These are phyloP conservation scores for Astur gentilis DNA, from an alignment of 2,113 vertebrate species.

Conservation along the genomic window DNA sequence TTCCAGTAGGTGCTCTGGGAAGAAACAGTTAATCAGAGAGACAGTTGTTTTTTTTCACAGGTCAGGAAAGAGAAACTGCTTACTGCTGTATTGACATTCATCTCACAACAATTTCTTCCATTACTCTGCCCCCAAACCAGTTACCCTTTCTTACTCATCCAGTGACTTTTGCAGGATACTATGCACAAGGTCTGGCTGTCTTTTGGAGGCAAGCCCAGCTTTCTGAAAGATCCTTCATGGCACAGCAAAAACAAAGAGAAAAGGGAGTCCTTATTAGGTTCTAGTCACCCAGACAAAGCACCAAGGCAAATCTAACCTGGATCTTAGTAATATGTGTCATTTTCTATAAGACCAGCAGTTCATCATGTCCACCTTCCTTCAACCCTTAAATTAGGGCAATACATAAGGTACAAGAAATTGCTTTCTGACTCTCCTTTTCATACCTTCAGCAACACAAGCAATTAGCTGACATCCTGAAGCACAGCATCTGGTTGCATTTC, in stretches of 20 bases:
- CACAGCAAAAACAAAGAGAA: not conserved
- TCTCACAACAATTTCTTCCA: not conserved
- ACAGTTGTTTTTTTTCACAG: not conserved
- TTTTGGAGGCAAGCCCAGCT: not conserved
- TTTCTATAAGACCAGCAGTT: not conserved
- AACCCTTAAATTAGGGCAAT: not conserved
- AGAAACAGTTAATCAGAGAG: not conserved
- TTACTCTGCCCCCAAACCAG: not conserved
- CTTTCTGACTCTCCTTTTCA: not conserved
- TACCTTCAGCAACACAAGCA: not conserved
- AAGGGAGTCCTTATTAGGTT: not conserved
- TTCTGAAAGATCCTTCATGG: not conserved
- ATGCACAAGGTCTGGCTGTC: not conserved
- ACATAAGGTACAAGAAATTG: not conserved
- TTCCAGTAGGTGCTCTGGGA: not conserved
- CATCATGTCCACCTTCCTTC: not conserved
- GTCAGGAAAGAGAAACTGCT: not conserved
- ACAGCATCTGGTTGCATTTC: constrained; percentile 25
- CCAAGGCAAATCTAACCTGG: not conserved
- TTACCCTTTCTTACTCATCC: not conserved
- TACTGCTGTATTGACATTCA: not conserved
- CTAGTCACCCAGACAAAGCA: not conserved
- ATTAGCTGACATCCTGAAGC: constrained; percentile 14
- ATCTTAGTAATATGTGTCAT: not conserved
- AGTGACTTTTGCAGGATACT: not conserved